Evolutionary conservation across 2,888 invertebrate species (phyloP), one percentile per base, ranked within the genome.

Genomic region (Pyrocoelia pectoralis): DNA sequence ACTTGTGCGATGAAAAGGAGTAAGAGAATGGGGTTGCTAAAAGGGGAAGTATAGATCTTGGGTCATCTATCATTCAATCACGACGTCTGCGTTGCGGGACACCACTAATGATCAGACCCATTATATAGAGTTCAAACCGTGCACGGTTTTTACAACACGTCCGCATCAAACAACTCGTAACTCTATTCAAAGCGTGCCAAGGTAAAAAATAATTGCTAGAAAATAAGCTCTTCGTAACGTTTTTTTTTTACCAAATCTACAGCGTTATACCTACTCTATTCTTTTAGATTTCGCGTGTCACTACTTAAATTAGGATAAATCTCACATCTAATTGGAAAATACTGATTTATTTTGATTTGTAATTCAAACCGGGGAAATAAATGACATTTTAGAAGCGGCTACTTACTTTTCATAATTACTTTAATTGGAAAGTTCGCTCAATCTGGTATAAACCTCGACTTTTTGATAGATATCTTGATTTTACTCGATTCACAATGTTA

Each of bases 21-120:
- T 52, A 56, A 56, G 63, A 63, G 58, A 63, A 63, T 63, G 53
- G 56, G 24, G 24, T 24, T 55, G 63, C 59, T 52, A 58, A 68
- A 69, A 69, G 66, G 65, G 68, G 64, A 66, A 66, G 62, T 61
- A 58, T 69, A 67, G 63, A 64, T 58, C 61, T 63, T 65, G 57
- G 71, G 73, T 73, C 74, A 75, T 75, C 74, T 70, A 75, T 75
- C 74, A 75, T 74, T 75, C 73, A 75, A 75, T 75, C 74, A 75
- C 70, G 68, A 68, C 66, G 65, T 60, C 66, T 65, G 64, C 66
- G 65, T 66, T 66, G 70, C 65, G 72, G 72, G 70, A 67, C 69
- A 68, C 70, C 73, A 64, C 72, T 74, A 74, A 74, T 74, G 74
- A 74, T 73, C 73, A 68, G 68, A 68, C 68, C 73, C 73, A 73